Conservation (phyloP, 2,888 invertebrate genomes). For the Podabrus alpinus region DNA sequence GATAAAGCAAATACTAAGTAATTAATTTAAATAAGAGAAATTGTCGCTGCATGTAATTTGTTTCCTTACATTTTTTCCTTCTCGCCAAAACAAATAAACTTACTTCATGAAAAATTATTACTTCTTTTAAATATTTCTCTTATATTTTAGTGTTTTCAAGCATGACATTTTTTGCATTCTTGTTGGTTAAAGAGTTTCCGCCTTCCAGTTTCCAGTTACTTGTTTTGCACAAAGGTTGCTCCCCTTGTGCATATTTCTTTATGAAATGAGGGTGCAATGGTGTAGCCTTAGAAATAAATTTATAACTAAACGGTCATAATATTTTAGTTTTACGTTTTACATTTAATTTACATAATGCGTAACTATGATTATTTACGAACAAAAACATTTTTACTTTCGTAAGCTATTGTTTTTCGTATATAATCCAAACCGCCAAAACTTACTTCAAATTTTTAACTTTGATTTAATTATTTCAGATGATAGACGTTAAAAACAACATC, state of each 20-base stretch:
- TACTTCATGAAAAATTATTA: neutral
- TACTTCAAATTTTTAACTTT: neutral
- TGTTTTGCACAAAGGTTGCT: constrained; percentile 6
- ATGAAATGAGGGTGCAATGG: constrained; percentile 2
- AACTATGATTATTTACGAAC: neutral
- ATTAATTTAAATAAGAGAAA: neutral
- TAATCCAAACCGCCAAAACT: too few relatives aligned
- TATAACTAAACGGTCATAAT: neutral
- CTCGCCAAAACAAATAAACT: neutral
- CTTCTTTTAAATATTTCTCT: neutral
- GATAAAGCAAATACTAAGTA: neutral
- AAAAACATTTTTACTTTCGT: neutral
- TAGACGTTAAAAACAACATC: constrained; percentile 67
- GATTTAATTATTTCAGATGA: constrained; percentile 63
- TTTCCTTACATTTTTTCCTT: neutral
- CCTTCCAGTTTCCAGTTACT: constrained; percentile 11
- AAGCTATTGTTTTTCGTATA: too few relatives aligned
- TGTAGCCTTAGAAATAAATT: constrained; percentile 6
- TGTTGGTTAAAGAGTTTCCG: constrained; percentile 19
- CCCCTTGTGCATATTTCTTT: constrained; percentile 15
- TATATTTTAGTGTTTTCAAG: constrained; percentile 4
- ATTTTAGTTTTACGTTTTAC: neutral
- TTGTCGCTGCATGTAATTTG: neutral
- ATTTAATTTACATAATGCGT: neutral
- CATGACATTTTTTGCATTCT: constrained; percentile 9